Evolutionary conservation across 2,797 vertebrate genomes (phyloP).

Genomic region (Ctenopoma kingsleyae): DNA sequence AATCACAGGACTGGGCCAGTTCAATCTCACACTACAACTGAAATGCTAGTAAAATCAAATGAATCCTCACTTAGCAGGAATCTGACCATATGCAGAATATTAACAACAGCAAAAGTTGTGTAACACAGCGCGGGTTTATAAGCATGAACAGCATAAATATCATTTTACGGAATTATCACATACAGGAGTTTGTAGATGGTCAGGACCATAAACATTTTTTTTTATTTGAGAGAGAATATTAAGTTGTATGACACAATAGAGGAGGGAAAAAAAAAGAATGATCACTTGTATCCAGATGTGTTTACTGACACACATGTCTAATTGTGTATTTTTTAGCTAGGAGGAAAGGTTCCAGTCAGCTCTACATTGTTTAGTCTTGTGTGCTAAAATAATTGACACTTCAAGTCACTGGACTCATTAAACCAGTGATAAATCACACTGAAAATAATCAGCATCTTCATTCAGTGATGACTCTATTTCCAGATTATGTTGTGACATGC

Average conservation of each 20-base stretch:
- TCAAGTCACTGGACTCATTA: constrained; percentile 7
- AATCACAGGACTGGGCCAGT: constrained; percentile 32
- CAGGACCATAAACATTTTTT: neutral
- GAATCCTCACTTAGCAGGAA: neutral
- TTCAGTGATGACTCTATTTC: constrained; percentile 3
- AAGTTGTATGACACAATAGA: neutral
- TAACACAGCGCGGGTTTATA: neutral
- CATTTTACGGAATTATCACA: neutral
- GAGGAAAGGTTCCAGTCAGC: neutral
- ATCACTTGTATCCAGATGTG: neutral
- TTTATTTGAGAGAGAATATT: neutral
- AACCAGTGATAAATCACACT: constrained; percentile 13
- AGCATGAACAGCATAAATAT: neutral
- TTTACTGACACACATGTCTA: neutral
- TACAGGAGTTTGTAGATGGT: neutral
- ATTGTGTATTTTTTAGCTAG: neutral
- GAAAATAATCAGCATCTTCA: constrained; percentile 22
- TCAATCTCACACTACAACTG: constrained; percentile 5
- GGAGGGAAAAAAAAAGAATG: neutral
- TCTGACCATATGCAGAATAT: neutral
- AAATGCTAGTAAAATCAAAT: constrained; percentile 27
- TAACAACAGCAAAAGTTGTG: neutral
- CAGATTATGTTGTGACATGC: constrained; percentile 6
- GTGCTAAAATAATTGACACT: neutral
- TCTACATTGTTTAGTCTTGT: neutral